Conservation (phyloP, 53 echinoderm and acorn worm species). For the Paracentrotus lividus region DNA sequence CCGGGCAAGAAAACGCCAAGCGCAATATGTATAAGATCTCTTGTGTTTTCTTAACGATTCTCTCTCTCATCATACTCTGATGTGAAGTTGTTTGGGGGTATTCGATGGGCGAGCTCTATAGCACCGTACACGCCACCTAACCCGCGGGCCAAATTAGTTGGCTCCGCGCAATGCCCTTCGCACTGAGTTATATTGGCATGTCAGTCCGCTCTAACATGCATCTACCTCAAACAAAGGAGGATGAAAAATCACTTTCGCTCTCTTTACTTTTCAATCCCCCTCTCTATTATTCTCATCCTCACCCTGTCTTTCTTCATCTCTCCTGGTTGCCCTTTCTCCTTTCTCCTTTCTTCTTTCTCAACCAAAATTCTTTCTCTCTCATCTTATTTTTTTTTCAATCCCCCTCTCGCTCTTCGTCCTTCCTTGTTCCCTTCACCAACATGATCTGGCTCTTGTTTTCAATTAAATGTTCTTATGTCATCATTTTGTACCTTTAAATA, state of each 20-base stretch:
- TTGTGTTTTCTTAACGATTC: constrained; percentile 44
- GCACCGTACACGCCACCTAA: constrained; percentile 26
- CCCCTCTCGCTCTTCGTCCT: background rate
- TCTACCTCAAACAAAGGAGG: constrained; percentile 25
- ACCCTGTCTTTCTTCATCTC: background rate
- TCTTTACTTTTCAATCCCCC: background rate
- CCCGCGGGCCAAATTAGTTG: constrained; percentile 45
- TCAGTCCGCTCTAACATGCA: background rate
- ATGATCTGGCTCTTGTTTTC: background rate
- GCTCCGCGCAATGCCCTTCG: constrained; percentile 19
- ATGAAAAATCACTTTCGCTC: constrained; percentile 53
- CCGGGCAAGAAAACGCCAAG: constrained; percentile 41
- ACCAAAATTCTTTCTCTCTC: background rate
- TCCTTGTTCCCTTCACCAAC: background rate
- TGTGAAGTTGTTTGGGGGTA: background rate
- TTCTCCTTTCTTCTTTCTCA: background rate
- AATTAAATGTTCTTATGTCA: background rate
- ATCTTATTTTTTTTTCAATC: background rate
- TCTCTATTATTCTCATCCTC: background rate
- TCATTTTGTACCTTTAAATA: background rate
- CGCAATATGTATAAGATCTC: constrained; percentile 46
- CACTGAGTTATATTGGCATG: constrained; percentile 54
- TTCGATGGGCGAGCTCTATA: constrained; percentile 28
- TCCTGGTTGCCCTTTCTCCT: background rate
- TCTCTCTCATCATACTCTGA: background rate